phyloP scores from a whole-genome alignment of 2,888 invertebrate genomes.

The Athetis lepigone region DNA sequence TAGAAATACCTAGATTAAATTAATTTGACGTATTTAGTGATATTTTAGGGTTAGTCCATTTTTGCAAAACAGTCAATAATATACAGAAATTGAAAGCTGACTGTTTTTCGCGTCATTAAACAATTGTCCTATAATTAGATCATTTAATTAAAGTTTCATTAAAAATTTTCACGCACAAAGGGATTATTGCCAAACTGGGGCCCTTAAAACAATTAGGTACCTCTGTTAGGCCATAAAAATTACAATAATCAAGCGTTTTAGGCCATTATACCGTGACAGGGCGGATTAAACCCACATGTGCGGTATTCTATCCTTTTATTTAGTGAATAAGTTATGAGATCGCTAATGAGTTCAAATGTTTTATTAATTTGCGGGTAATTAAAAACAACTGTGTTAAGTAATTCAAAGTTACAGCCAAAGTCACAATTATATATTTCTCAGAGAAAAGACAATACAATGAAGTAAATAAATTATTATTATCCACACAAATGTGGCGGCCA shows the following conservation, averaged over 20 bases:
- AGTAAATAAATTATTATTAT: too few relatives aligned
- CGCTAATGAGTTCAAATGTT: slow-evolving; percentile 51
- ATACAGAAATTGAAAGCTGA: neutral
- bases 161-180: slow-evolving; percentile 37
- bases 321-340: slow-evolving; percentile 68
- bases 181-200: slow-evolving; percentile 51
- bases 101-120: neutral
- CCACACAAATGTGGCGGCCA: too few relatives aligned
- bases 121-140: slow-evolving; percentile 2
- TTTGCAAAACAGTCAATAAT: too few relatives aligned
- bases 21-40: too few relatives aligned
- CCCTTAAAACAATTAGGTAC: slow-evolving; percentile 63
- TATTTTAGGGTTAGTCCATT: too few relatives aligned
- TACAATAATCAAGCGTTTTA: slow-evolving; percentile 61
- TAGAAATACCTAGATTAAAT: too few relatives aligned
- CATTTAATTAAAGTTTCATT: slow-evolving; percentile 13
- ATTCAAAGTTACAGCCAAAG: too few relatives aligned
- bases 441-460: too few relatives aligned
- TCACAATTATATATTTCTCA: too few relatives aligned
- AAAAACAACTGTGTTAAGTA: slow-evolving; percentile 18
- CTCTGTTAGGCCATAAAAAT: slow-evolving; percentile 64
- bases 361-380: slow-evolving; percentile 55
- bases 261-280: slow-evolving; percentile 66
- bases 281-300: slow-evolving; percentile 69
- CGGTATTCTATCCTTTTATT: slow-evolving; percentile 58